Conservation (phyloP, 2,888 invertebrate genomes). For the Lithophane socia region DNA sequence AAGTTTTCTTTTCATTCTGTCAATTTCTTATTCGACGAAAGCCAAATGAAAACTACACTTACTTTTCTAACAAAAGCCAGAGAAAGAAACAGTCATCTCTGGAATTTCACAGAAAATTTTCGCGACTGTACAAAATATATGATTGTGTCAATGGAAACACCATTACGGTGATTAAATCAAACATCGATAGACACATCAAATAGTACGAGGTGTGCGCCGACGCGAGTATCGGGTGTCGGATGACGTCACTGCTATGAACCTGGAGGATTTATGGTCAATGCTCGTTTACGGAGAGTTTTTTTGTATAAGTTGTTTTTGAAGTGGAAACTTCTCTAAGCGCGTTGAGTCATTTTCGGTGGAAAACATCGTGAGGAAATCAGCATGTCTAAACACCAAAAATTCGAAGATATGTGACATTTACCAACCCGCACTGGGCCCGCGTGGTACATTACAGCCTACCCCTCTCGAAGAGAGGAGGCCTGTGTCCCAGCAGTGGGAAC, state of each 20-base stretch:
- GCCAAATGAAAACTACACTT: neutral
- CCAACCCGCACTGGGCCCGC: too few species aligned
- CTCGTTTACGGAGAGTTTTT: neutral
- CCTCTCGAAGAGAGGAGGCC: too few species aligned
- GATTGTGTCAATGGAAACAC: conserved; percentile 2
- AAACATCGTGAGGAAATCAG: too few species aligned
- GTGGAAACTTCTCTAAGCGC: too few species aligned
- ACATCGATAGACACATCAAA: conserved; percentile 34
- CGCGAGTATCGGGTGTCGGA: neutral
- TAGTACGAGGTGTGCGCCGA: conserved; percentile 1
- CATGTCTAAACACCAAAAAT: too few species aligned
- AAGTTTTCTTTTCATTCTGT: neutral
- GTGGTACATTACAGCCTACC: too few species aligned
- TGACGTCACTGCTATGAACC: conserved; percentile 12
- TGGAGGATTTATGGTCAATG: neutral
- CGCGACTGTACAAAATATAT: neutral
- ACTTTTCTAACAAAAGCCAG: neutral
- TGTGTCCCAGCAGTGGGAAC: too few species aligned
- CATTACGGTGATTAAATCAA: conserved; percentile 30
- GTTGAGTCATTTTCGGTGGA: too few species aligned
- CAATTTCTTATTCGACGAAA: neutral
- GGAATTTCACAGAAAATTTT: neutral
- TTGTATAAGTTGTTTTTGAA: neutral
- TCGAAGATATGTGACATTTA: too few species aligned
- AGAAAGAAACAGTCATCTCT: neutral